phyloP scores from a whole-genome alignment of 2,113 vertebrate genomes.

The Piaya cayana region DNA sequence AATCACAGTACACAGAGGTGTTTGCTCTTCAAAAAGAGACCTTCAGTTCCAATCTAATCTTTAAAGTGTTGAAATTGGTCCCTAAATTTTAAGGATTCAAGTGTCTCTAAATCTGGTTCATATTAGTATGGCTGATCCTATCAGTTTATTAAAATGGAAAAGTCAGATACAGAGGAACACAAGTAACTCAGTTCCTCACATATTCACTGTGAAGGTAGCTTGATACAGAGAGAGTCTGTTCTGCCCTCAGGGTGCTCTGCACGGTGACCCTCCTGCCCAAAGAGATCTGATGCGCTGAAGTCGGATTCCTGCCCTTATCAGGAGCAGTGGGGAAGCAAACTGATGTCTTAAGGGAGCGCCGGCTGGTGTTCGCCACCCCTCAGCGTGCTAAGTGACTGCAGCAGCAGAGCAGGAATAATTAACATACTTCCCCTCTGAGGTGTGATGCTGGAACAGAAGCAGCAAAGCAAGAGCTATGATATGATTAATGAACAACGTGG shows the following conservation, averaged over 20 bases:
- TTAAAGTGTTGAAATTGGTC: background rate
- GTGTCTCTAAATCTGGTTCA: background rate
- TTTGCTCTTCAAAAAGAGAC: background rate
- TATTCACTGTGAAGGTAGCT: background rate
- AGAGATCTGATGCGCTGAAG: background rate
- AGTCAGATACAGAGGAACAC: background rate
- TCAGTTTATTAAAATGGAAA: constrained; percentile 16
- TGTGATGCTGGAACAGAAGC: background rate
- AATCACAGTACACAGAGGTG: accelerated
- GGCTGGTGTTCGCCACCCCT: background rate
- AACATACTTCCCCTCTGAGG: background rate
- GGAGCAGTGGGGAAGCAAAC: background rate
- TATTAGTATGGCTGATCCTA: background rate
- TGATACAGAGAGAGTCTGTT: background rate
- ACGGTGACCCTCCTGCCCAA: background rate
- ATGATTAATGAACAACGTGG: background rate
- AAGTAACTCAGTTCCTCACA: background rate
- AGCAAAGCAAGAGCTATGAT: background rate
- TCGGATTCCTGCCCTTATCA: constrained; percentile 1
- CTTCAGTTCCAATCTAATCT: background rate
- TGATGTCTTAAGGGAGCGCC: background rate
- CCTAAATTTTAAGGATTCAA: background rate
- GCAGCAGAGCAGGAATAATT: background rate
- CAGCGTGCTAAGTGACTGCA: background rate
- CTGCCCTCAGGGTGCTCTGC: background rate